These are phyloP conservation scores for Lysandra bellargus DNA, from an alignment of 2,888 invertebrate genomes.

Conservation along the genomic window DNA sequence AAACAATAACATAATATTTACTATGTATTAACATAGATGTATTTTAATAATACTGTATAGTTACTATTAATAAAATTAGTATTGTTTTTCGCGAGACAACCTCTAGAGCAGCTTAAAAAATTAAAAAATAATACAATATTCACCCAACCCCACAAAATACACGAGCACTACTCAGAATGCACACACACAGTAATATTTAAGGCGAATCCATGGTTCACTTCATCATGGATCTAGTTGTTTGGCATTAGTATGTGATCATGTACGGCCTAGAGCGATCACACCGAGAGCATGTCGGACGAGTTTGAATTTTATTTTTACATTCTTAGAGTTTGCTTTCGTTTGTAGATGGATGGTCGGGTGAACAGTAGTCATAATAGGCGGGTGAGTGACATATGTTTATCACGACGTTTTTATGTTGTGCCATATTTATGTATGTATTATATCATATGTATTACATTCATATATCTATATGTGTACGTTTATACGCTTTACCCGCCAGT, in stretches of 20 bases:
- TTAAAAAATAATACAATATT: not conserved
- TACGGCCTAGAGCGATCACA: not conserved
- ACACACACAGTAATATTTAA: conserved; percentile 28
- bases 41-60: too few species aligned
- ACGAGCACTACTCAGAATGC: conserved; percentile 23
- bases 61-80: too few species aligned
- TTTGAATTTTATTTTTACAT: conserved; percentile 54
- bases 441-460: conserved; percentile 30
- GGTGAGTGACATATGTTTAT: conserved; percentile 70
- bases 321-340: conserved; percentile 77
- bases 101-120: not conserved
- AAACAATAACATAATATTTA: too few species aligned
- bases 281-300: conserved; percentile 47
- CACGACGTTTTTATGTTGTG: conserved; percentile 44
- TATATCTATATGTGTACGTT: conserved; percentile 41
- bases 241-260: conserved; percentile 21
- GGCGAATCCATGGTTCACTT: conserved; percentile 26
- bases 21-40: too few species aligned
- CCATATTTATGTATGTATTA: conserved; percentile 31
- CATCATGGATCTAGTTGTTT: conserved; percentile 25
- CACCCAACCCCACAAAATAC: not conserved
- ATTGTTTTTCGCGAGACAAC: too few species aligned
- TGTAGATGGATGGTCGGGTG: conserved; percentile 81
- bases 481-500: conserved; percentile 52
- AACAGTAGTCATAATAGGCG: conserved; percentile 81